phyloP scores from a whole-genome alignment of 53 echinoderm and acorn worm genomes.

The Paelopatides confundens region DNA sequence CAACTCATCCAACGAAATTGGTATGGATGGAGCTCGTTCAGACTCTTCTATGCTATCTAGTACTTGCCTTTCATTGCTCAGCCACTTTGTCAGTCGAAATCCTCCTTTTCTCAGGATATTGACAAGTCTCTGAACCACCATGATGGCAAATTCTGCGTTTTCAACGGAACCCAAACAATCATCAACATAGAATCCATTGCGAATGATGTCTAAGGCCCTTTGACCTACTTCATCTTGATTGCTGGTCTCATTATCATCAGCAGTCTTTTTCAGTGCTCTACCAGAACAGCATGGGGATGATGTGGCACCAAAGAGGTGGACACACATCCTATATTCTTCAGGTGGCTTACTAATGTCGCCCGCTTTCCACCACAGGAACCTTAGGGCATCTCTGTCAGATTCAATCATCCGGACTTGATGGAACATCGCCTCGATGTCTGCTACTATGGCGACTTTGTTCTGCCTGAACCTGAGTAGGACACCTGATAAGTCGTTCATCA shows the following conservation, averaged over 20 bases:
- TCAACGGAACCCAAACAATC: background rate
- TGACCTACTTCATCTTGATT: background rate
- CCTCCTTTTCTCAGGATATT: constrained; percentile 34
- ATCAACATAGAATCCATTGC: background rate
- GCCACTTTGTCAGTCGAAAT: constrained; percentile 28
- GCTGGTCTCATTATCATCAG: background rate
- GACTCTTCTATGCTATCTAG: background rate
- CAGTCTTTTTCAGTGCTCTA: background rate
- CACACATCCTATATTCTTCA: too few relatives aligned
- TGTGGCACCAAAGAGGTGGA: background rate
- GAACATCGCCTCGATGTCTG: too few relatives aligned
- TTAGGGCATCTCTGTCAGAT: too few relatives aligned
- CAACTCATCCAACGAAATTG: constrained; percentile 6
- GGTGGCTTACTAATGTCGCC: too few relatives aligned
- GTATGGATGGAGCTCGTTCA: too few relatives aligned
- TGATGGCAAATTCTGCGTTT: background rate
- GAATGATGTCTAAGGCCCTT: background rate
- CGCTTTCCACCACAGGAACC: too few relatives aligned
- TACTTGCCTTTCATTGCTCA: too few relatives aligned
- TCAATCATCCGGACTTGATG: too few relatives aligned
- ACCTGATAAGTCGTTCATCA: too few relatives aligned
- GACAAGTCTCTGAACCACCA: constrained; percentile 16
- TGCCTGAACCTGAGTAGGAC: too few relatives aligned
- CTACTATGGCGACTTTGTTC: too few relatives aligned
- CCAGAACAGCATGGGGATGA: background rate